These are phyloP conservation scores for Troides aeacus DNA, from an alignment of 2,888 invertebrate genomes.

Conservation along the genomic window DNA sequence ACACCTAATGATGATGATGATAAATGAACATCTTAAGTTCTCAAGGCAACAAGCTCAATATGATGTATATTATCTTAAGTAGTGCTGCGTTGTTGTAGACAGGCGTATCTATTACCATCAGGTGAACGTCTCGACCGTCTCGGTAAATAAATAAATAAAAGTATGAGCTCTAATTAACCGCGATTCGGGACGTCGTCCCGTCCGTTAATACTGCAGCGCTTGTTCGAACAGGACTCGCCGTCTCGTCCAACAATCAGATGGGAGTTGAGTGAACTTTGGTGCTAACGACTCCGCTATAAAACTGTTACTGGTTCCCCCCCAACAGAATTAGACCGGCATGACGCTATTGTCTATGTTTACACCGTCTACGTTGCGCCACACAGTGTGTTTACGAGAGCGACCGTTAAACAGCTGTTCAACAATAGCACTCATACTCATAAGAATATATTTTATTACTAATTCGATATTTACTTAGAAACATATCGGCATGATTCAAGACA, in stretches of 20 bases:
- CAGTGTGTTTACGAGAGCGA: slow-evolving; percentile 30
- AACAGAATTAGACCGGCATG: slow-evolving; percentile 38
- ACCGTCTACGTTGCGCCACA: slow-evolving; percentile 28
- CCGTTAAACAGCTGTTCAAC: slow-evolving; percentile 29
- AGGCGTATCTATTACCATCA: too few species aligned
- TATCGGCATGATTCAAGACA: too few species aligned
- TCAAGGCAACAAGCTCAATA: too few species aligned
- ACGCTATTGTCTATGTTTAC: slow-evolving; percentile 36
- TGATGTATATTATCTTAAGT: too few species aligned
- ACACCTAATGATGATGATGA: too few species aligned
- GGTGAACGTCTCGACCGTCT: too few species aligned
- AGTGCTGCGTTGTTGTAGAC: too few species aligned
- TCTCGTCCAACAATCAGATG: slow-evolving; percentile 51
- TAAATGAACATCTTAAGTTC: too few species aligned
- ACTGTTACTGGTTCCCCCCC: slow-evolving; percentile 37
- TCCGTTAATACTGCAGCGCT: slow-evolving; percentile 37
- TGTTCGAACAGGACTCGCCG: slow-evolving; percentile 34
- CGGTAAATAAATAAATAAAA: slow-evolving; percentile 15
- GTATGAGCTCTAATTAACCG: slow-evolving; percentile 40
- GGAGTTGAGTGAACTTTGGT: slow-evolving; percentile 37
- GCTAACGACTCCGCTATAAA: slow-evolving; percentile 51
- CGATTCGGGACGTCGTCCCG: slow-evolving; percentile 35
- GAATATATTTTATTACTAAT: too few species aligned
- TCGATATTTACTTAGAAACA: too few species aligned
- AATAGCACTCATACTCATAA: slow-evolving; percentile 20